Evolutionary conservation across 2,797 vertebrate genomes (phyloP), one percentile per base, ranked within the genome.

Genomic region (Antennarius maculatus): DNA sequence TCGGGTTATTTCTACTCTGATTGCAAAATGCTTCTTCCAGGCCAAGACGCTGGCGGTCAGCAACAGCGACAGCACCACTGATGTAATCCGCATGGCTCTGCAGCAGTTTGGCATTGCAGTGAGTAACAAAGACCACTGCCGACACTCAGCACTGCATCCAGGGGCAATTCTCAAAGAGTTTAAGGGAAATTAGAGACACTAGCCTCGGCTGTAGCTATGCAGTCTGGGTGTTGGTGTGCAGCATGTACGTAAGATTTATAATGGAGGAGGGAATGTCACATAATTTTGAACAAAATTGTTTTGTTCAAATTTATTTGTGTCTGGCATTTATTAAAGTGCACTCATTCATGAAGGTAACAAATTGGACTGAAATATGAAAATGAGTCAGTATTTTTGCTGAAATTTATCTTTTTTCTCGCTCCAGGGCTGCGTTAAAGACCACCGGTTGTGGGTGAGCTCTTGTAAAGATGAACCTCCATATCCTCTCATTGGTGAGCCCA

Each of bases 391-490:
- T 39, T 39, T 39, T 39, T 8, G 18, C 47, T 47, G 52, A 5
- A 29, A 43, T 52, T 14, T 14, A 15, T 23, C 6, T 54, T 17
- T 43, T 53, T 34, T 56, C 14, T 58, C 8, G 54, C 5, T 69
- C 10, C 79, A 99, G 97, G 95, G 95, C 47, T 94, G 93, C 77
- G 92, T 95, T 54, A 96, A 94, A 89, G 96, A 97, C 86, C 95
- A 96, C 86, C 93, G 96, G 53, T 80, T 99, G 52, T 99, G 97
- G 97, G 96, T 98, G 86, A 97, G 91, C 92, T 97, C 96, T 84
- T 94, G 95, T 77, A 97, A 95, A 85, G 96, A 97, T 51, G 96
- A 95, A 48, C 93, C 95, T 67, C 97, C 96, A 0, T 99, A 99
- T 65, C 96, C 96, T 83, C 96, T 99, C 56, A 98, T 98, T 68